Evolutionary conservation across 1,140 invertebrate genomes (phyloP).

Genomic region (Macrobrachium nipponense): DNA sequence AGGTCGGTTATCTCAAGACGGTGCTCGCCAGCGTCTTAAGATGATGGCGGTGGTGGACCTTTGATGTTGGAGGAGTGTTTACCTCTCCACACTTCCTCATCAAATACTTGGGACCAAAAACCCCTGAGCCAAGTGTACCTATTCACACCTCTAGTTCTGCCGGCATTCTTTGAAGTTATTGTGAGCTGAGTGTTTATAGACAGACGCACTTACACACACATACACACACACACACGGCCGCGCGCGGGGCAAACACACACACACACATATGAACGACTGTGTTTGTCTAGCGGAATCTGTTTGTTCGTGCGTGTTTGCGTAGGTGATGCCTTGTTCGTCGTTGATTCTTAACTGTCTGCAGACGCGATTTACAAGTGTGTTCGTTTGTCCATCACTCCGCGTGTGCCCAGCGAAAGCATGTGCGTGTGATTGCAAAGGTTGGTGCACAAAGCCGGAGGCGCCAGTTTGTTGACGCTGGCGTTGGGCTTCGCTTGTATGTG

Average conservation of each 20-base stretch:
- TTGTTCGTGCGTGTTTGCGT: neutral
- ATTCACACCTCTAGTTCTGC: conserved; percentile 46
- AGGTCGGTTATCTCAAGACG: neutral
- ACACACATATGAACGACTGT: too few species aligned
- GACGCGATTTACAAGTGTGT: too few species aligned
- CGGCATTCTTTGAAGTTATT: conserved; percentile 4
- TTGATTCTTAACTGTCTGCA: too few species aligned
- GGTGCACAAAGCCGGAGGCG: too few species aligned
- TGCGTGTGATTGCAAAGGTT: too few species aligned
- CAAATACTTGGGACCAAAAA: conserved; percentile 50
- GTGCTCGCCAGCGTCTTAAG: neutral
- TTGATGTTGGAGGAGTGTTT: conserved; percentile 40
- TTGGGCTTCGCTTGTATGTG: too few species aligned
- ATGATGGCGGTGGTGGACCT: conserved; percentile 20
- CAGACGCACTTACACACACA: neutral
- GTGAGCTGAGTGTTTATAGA: neutral
- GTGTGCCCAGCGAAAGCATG: too few species aligned
- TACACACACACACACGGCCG: too few species aligned
- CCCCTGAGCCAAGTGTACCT: conserved; percentile 37
- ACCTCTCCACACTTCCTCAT: conserved; percentile 34
- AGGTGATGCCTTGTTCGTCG: too few species aligned
- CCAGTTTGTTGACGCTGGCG: too few species aligned
- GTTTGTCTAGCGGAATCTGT: neutral
- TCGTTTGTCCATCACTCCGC: too few species aligned
- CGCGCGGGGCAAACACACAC: too few species aligned